These are phyloP conservation scores for Pterobdella sp. DNA, from an alignment of 2,888 invertebrate genomes.

Conservation along the genomic window DNA sequence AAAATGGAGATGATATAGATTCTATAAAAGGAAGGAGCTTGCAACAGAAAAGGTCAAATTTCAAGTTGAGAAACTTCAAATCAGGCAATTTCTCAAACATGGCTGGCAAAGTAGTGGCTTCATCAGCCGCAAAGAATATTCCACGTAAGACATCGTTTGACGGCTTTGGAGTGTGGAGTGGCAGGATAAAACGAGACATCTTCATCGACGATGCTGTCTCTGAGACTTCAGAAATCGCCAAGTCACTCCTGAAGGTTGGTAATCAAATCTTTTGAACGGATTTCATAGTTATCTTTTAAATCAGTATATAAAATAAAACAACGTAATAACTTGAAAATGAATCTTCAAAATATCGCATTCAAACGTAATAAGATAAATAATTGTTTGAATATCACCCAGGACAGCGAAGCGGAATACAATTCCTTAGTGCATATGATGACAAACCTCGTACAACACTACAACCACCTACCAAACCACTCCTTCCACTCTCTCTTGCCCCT, in stretches of 20 bases:
- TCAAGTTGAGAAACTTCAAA: background rate
- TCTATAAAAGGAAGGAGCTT: background rate
- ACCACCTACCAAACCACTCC: slow-evolving; percentile 5
- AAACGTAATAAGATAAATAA: too few relatives aligned
- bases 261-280: background rate
- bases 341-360: too few relatives aligned
- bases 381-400: background rate
- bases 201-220: background rate
- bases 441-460: slow-evolving; percentile 6
- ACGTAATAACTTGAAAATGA: too few relatives aligned
- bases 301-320: too few relatives aligned
- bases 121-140: background rate
- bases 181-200: background rate
- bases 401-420: slow-evolving; percentile 8
- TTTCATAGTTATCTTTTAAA: too few relatives aligned
- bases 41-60: background rate
- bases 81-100: background rate
- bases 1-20: background rate
- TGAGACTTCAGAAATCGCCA: too few relatives aligned
- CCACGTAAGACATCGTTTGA: background rate
- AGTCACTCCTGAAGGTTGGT: background rate
- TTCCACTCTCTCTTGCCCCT: slow-evolving; percentile 15
- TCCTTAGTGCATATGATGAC: background rate
- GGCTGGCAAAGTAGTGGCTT: background rate
- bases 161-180: background rate